Base-by-base conservation (phyloP, 2,113 vertebrate genomes). In the Ammodytes marinus region DNA sequence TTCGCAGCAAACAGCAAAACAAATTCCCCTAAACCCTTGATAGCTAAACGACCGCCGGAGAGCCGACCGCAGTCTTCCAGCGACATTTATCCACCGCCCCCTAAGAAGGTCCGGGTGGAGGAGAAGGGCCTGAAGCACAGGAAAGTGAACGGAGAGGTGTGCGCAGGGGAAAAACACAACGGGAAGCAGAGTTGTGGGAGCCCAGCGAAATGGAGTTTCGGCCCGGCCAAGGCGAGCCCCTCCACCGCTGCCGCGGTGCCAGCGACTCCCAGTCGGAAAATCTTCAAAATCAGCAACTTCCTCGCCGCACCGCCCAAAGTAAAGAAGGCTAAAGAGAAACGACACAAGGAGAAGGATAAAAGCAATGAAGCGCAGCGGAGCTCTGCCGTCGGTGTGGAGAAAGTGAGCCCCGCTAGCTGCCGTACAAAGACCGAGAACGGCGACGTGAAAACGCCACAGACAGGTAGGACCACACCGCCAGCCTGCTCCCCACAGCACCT, bases 261-360 rank as follows among this genome's bases (percentile, higher is more conserved):
- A 14, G 66, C 49, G 10, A 81, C 69, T 55, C 95, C 86, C 85
- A 93, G 82, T 58, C 91, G 77, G 88, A 95, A 92, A 74, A 96
- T 83, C 72, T 96, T 85, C 92, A 90, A 60, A 90, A 95, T 95
- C 89, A 96, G 95, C 95, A 96, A 95, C 89, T 95, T 95, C 85
- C 90, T 93, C 40, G 92, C 93, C 0, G 89, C 89, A 47, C 89
- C 84, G 19, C 91, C 88, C 63, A 97, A 96, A 94, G 92, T 93
- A 43, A 97, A 96, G 79, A 94, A 94, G 92, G 91, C 96, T 14
- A 96, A 96, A 80, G 96, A 97, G 40, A 97, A 95, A 70, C 94
- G 97, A 10, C 96, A 96, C 69, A 95, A 95, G 94, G 96, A 97
- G 79, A 96, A 95, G 93, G 96, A 97, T 84, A 93, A 91, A 83